Base-by-base conservation (phyloP, 2,113 vertebrate genomes). In the Macquaria australasica region DNA sequence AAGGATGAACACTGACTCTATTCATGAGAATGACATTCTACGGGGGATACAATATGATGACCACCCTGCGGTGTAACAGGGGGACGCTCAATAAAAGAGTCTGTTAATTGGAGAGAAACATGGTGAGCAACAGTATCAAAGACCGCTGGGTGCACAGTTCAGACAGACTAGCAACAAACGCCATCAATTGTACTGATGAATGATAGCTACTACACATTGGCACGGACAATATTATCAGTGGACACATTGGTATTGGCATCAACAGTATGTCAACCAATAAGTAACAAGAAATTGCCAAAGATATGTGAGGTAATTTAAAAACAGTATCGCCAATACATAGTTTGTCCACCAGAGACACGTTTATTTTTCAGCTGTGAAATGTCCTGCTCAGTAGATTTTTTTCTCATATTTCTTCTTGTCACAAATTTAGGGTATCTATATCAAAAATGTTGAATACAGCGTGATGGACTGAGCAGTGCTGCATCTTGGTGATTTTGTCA, bases 61-160 rank as follows among this genome's bases (percentile, higher is more conserved):
- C 72, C 89, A 84, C 90, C 93, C 89, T 67, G 83, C 58, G 83
- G 92, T 88, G 89, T 58, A 74, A 93, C 83, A 84, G 83, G 84
- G 84, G 84, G 69, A 79, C 20, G 81, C 81, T 89, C 86, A 89
- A 91, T 88, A 84, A 91, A 92, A 78, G 85, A 91, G 87, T 90
- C 79, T 86, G 90, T 93, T 94, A 94, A 95, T 94, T 93, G 90
- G 90, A 87, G 85, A 77, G 88, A 63, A 92, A 89, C 89, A 73
- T 5, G 74, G 86, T 56, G 67, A 83, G 86, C 80, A 83, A 87
- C 72, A 41, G 70, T 90, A 91, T 93, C 82, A 93, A 92, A 91
- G 88, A 68, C 45, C 21, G 77, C 67, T 80, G 86, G 87, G 78
- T 72, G 67, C 83, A 83, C 53, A 76, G 74, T 78, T 89, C 77